phyloP scores from a whole-genome alignment of 2,113 vertebrate genomes.

The Xiphophorus hellerii region DNA sequence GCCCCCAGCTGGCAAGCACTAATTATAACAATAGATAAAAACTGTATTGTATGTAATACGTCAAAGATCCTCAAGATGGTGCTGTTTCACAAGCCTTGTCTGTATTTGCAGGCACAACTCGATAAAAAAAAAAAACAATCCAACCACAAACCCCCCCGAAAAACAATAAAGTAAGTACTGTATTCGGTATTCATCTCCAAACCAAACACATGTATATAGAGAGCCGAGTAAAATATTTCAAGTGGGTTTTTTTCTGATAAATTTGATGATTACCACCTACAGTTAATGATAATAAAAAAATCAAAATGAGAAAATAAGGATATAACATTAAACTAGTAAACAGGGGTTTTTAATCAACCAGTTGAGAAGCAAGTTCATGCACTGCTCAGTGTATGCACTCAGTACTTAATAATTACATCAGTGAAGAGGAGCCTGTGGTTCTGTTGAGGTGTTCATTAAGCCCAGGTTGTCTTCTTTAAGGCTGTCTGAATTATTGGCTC shows the following conservation, averaged over 20 bases:
- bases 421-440: too few species aligned
- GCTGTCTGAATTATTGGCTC: too few species aligned
- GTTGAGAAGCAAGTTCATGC: neutral
- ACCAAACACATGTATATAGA: neutral
- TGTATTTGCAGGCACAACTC: neutral
- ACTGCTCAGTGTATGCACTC: too few species aligned
- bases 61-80: neutral
- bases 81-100: neutral
- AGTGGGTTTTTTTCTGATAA: neutral
- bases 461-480: too few species aligned
- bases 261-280: neutral
- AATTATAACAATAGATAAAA: neutral
- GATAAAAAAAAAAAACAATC: too few species aligned
- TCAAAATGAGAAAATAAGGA: neutral
- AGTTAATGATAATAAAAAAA: neutral
- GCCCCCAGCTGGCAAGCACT: slow-evolving; percentile 13
- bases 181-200: neutral
- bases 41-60: neutral
- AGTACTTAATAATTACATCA: too few species aligned
- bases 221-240: too few species aligned
- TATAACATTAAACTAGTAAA: neutral
- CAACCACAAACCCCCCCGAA: too few species aligned
- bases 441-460: too few species aligned
- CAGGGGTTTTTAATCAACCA: neutral
- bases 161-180: too few species aligned